Base-by-base conservation (phyloP, 2,888 invertebrate genomes). In the Trachelus tabidus region DNA sequence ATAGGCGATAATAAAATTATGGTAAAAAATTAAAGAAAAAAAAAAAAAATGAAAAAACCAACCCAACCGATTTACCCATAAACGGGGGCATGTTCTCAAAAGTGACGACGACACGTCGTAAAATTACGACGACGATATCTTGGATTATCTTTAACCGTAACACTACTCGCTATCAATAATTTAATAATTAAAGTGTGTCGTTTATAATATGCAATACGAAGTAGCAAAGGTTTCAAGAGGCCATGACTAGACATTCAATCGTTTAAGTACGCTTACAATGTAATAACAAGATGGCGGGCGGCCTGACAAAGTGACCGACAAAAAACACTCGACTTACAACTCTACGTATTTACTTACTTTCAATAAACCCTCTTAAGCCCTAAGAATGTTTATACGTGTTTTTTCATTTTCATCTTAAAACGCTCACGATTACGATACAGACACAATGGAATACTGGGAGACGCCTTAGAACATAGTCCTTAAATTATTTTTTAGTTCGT, bases 211-310 rank as follows among this genome's bases (percentile, higher is more conserved):
- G 80, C 82, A 84, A 86, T 86, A 86, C 86, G 82, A 87, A 85
- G 82, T 85, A 89, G 88, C 89, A 88, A 89, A 89, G 86, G 79
- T 88, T 83, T 89, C 86, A 86, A 90, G 91, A 91, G 91, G 91
- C 91, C 91, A 90, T 91, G 91, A 91, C 91, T 91, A 91, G 91
- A 91, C 89, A 91, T 90, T 91, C 86, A 89, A 90, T 89, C 88
- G 88, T 89, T 88, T 84, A 86, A 85, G 82, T 85, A 83, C 78
- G 85, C 87, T 88, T 89, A 90, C 85, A 90, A 91, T 89, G 83
- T 90, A 90, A 90, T 90, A 91, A 91, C 91, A 91, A 91, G 90
- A 90, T 90, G 90, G 88, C 89, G 90, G 88, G 89, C 89, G 89
- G 88, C 86, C 88, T 88, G 86, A 87, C 86, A 85, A 88, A 89